Percentiles rank a stretch among this genome's conserved stretches.
Conservation (phyloP, 2,113 vertebrate species). For the Rallus limicola region DNA sequence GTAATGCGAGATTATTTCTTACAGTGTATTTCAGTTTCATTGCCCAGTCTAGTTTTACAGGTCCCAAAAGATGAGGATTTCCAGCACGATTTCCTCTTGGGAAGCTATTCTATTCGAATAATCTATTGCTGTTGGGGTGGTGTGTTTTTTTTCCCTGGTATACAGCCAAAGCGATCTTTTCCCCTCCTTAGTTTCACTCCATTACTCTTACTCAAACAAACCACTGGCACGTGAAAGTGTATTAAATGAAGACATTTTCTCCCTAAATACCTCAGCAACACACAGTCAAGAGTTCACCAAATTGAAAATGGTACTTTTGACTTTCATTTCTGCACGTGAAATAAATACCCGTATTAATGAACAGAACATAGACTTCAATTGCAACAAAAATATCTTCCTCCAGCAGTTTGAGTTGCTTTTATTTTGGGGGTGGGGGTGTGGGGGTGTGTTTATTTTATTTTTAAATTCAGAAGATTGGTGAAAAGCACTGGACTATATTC, state of each 20-base stretch:
- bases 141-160: neutral
- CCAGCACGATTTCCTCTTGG: neutral
- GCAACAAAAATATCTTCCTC: neutral
- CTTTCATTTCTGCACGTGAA: neutral
- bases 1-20: slow-evolving; percentile 20
- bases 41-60: slow-evolving; percentile 21
- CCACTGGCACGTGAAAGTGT: neutral
- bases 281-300: neutral
- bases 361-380: neutral
- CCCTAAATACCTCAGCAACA: neutral
- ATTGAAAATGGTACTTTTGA: neutral
- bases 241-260: neutral
- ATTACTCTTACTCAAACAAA: slow-evolving; percentile 23
- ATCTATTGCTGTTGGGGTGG: neutral
- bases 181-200: slow-evolving; percentile 3
- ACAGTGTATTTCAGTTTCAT: slow-evolving; percentile 27
- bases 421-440: neutral
- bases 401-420: neutral
- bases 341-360: neutral
- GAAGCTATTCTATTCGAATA: slow-evolving; percentile 1
- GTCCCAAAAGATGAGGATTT: slow-evolving; percentile 15
- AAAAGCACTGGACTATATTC: neutral
- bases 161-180: slow-evolving; percentile 1
- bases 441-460: neutral
- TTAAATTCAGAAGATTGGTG: neutral